Conservation (phyloP, 2,113 vertebrate genomes). For the Hypomesus transpacificus region DNA sequence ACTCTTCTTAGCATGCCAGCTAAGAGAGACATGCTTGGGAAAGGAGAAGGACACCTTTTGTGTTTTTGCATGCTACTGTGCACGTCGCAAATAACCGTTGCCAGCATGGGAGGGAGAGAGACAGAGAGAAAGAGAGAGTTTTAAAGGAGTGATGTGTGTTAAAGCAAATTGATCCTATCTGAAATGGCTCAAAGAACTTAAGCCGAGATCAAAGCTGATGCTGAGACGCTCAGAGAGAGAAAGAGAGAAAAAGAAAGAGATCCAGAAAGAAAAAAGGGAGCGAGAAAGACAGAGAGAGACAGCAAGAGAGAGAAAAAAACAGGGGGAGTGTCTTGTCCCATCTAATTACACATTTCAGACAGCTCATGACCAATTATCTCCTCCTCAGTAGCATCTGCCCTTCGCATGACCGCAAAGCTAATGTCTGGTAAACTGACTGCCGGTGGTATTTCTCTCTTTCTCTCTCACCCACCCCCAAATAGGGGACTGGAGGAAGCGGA, state of each 20-base stretch:
- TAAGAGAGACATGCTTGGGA: conserved; percentile 11
- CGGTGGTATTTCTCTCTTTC: conserved; percentile 24
- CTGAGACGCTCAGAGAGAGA: conserved; percentile 52
- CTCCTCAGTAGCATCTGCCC: conserved; percentile 74
- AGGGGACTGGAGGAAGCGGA: background rate
- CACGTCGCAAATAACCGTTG: conserved; percentile 43
- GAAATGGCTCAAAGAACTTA: conserved; percentile 70
- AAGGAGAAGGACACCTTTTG: conserved; percentile 38
- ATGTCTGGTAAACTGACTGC: conserved; percentile 62
- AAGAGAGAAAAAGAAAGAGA: conserved; percentile 35
- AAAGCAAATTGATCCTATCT: conserved; percentile 73
- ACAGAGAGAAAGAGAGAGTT: background rate
- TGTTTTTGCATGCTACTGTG: conserved; percentile 43
- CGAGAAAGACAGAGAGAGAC: background rate
- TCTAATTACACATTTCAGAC: conserved; percentile 79
- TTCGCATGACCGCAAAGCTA: conserved; percentile 69
- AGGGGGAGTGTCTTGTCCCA: conserved; percentile 67
- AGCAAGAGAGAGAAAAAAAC: conserved; percentile 27
- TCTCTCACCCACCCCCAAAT: no score
- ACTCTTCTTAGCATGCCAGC: conserved; percentile 38
- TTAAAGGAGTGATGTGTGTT: conserved; percentile 64
- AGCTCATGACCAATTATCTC: conserved; percentile 75
- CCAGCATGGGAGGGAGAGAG: conserved; percentile 32
- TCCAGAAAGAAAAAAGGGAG: conserved; percentile 15
- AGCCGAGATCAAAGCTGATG: conserved; percentile 72